Evolutionary conservation across 1,140 invertebrate species (phyloP).

Genomic region (Agraylea sexmaculata): DNA sequence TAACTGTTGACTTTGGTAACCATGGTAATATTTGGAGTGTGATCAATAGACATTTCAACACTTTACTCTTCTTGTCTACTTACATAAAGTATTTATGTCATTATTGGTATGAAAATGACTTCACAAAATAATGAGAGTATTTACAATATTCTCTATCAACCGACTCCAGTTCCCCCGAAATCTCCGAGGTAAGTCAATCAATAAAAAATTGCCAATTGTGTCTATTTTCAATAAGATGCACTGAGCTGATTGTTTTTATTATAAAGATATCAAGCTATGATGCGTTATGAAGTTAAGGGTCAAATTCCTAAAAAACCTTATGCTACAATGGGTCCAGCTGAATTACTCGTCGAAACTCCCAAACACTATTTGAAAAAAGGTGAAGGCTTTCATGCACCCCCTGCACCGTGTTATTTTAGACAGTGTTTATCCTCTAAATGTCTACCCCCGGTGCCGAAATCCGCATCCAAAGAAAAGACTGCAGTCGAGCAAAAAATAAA

Average conservation of each 20-base stretch:
- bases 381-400: slow-evolving; percentile 8
- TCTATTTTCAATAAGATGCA: background rate
- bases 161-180: slow-evolving; percentile 10
- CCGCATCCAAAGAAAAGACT: background rate
- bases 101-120: too few relatives aligned
- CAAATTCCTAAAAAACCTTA: background rate
- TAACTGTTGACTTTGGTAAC: too few relatives aligned
- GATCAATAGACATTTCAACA: too few relatives aligned
- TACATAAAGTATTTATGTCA: too few relatives aligned
- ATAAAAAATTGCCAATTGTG: background rate
- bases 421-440: background rate
- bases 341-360: slow-evolving; percentile 6
- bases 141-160: slow-evolving; percentile 14
- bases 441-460: slow-evolving; percentile 3
- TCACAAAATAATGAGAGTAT: too few relatives aligned
- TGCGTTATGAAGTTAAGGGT: background rate
- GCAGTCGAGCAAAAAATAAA: background rate
- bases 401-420: background rate
- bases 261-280: background rate
- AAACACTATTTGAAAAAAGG: slow-evolving; percentile 12
- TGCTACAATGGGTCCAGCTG: slow-evolving; percentile 11
- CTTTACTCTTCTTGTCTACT: too few relatives aligned
- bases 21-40: too few relatives aligned
- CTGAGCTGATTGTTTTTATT: background rate
- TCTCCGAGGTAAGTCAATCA: slow-evolving; percentile 9